These are phyloP conservation scores for Macropus fuliginosus DNA, from an alignment of 2,797 vertebrate genomes.

Conservation along the genomic window DNA sequence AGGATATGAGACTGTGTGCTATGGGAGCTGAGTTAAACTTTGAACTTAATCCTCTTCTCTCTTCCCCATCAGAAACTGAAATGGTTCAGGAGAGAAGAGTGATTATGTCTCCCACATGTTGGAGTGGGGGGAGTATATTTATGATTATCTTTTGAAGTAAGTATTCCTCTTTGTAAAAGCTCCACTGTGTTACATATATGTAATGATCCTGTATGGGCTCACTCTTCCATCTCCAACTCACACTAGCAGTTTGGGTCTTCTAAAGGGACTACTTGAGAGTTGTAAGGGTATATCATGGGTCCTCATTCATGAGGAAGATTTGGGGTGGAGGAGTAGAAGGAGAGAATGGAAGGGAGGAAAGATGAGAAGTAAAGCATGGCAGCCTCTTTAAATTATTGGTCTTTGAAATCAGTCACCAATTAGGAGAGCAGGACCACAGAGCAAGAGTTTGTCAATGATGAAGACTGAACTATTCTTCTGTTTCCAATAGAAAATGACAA, in stretches of 20 bases:
- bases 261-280: background rate
- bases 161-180: background rate
- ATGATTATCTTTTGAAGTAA: background rate
- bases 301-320: background rate
- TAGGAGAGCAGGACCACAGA: background rate
- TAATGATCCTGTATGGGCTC: background rate
- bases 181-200: background rate
- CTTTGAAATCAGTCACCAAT: background rate
- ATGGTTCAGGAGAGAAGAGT: background rate
- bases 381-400: background rate
- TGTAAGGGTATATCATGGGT: background rate
- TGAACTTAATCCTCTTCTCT: background rate
- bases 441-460: background rate
- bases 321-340: background rate
- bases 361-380: background rate
- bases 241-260: background rate
- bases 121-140: background rate
- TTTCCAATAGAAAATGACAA: constrained; percentile 44
- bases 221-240: background rate
- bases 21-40: background rate
- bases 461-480: constrained; percentile 55
- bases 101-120: background rate
- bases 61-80: background rate
- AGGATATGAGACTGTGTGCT: background rate
- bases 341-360: background rate